Conservation (phyloP, 2,797 vertebrate genomes). For the Saguinus oedipus region DNA sequence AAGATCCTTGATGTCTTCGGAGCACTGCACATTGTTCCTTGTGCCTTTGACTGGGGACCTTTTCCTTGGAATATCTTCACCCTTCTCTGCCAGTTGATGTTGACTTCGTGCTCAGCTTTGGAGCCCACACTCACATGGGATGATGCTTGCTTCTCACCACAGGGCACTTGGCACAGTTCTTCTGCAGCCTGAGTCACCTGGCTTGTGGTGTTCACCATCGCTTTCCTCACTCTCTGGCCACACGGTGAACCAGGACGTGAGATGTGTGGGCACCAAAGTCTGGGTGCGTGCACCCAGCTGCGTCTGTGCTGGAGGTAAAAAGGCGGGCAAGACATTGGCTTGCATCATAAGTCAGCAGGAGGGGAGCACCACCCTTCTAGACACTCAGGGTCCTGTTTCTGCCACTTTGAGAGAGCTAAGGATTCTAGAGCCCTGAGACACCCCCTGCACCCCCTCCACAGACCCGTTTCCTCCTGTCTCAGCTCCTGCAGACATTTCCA, state of each 20-base stretch:
- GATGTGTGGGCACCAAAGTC: background rate
- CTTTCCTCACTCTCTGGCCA: background rate
- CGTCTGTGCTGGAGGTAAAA: no score
- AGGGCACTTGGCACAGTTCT: background rate
- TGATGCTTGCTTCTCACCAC: background rate
- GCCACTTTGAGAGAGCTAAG: background rate
- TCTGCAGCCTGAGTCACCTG: rapidly evolving
- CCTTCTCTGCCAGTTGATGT: background rate
- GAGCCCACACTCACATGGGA: background rate
- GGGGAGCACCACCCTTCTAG: background rate
- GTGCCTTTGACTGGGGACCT: background rate
- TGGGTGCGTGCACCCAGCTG: background rate
- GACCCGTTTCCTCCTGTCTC: background rate
- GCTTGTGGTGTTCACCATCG: rapidly evolving
- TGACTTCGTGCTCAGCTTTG: background rate
- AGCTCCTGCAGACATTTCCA: background rate
- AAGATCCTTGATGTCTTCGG: background rate
- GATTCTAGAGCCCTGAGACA: background rate
- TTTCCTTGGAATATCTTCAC: background rate
- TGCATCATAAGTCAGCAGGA: background rate
- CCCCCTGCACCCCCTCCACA: rapidly evolving
- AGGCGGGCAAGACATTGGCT: background rate
- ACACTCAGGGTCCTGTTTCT: rapidly evolving
- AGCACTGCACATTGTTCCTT: background rate
- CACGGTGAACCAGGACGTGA: rapidly evolving